Evolutionary conservation across 2,888 invertebrate genomes (phyloP), one percentile per base, ranked within the genome.

Genomic region (Horisme vitalbata): DNA sequence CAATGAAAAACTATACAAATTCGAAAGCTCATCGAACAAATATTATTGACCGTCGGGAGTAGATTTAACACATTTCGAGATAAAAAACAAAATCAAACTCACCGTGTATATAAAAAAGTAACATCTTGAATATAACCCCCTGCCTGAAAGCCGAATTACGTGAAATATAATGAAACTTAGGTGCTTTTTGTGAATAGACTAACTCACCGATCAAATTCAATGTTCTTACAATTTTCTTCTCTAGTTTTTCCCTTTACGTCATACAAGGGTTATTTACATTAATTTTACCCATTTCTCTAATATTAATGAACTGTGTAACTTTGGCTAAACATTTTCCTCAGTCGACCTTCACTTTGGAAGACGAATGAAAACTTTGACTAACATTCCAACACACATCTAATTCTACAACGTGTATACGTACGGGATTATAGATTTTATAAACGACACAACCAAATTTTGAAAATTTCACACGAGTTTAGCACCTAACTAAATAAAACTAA

Each of bases 291-390:
- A 65, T 72, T 60, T 51, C 58, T 63, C 49, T 80, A 71, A 75
- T 55, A 67, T 49, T 81, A 79, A 75, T 80, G 79, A 81, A 79
- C 76, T 66, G 66, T 39, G 60, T 75, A 66, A 58, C 58, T 80
- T 83, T 79, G 82, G 79, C 81, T 79, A 75, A 69, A 73, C 45
- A 56, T 58, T 57, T 35, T 61, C 57, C 68, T 79, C 81, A 84
- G 83, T 82, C 84, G 73, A 84, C 80, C 83, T 78, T 71, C 81
- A 60, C 65, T 41, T 61, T 86, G 87, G 87, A 88, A 88, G 86
- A 88, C 86, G 73, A 79, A 81, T 72, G 68, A 57, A 68, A 65
- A 65, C 53, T 11, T 48, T 54, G 35, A 55, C 53, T 67, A 61
- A 53, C 49, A 49, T 43, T 33, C 48, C 58, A 47, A 61, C 68